These are phyloP conservation scores for Tiaroga cobitis DNA, from an alignment of 2,797 vertebrate genomes.

Conservation along the genomic window DNA sequence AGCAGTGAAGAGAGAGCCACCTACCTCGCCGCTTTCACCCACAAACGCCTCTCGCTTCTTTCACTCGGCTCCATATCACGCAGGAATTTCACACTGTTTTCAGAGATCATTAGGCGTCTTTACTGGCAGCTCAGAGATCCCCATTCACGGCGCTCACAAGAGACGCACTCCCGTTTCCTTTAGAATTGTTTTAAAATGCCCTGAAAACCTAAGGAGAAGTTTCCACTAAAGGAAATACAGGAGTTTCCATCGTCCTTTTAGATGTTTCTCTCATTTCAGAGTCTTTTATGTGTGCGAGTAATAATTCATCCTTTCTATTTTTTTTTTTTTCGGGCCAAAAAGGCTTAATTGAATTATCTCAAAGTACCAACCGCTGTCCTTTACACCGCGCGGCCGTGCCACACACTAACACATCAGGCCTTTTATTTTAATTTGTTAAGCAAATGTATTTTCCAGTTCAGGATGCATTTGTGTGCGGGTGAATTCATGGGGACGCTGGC, in stretches of 20 bases:
- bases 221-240: slow-evolving; percentile 72
- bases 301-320: slow-evolving; percentile 88
- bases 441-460: slow-evolving; percentile 98
- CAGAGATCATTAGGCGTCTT: slow-evolving; percentile 67
- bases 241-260: slow-evolving; percentile 74
- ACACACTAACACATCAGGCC: slow-evolving; percentile 63
- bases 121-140: slow-evolving; percentile 63
- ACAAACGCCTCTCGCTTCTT: slow-evolving; percentile 62
- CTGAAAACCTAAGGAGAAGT: slow-evolving; percentile 67
- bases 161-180: slow-evolving; percentile 58
- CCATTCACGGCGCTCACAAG: slow-evolving; percentile 61
- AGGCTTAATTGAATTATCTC: slow-evolving; percentile 98
- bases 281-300: slow-evolving; percentile 91
- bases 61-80: slow-evolving; percentile 62
- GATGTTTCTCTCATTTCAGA: slow-evolving; percentile 88
- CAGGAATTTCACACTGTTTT: slow-evolving; percentile 63
- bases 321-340: slow-evolving; percentile 68
- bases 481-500: slow-evolving; percentile 91
- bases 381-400: slow-evolving; percentile 54
- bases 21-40: slow-evolving; percentile 52
- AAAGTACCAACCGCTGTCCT: slow-evolving; percentile 69
- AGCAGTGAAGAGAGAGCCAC: slow-evolving; percentile 57
- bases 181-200: slow-evolving; percentile 79
- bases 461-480: slow-evolving; percentile 92
- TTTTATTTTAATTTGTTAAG: slow-evolving; percentile 99